phyloP scores from a whole-genome alignment of 2,113 vertebrate genomes.

The Sitta europaea region DNA sequence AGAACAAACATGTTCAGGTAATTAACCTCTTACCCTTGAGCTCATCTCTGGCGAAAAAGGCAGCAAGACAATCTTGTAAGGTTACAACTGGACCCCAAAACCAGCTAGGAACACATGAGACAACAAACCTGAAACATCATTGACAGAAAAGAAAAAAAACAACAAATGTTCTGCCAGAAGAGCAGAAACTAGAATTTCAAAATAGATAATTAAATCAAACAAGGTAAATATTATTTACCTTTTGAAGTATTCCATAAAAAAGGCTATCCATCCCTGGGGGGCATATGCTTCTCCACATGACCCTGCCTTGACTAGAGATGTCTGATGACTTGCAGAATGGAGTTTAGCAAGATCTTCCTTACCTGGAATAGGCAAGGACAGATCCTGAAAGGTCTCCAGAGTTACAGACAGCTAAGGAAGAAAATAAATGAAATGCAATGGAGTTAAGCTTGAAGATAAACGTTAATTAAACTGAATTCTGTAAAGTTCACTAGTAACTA shows the following conservation, averaged over 20 bases:
- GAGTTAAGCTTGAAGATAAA: neutral
- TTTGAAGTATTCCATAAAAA: slow-evolving; percentile 97
- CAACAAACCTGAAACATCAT: slow-evolving; percentile 79
- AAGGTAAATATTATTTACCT: slow-evolving; percentile 75
- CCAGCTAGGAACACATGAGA: slow-evolving; percentile 87
- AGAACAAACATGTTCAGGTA: neutral
- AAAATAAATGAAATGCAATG: neutral
- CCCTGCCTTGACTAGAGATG: slow-evolving; percentile 89
- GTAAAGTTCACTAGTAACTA: neutral
- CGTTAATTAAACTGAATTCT: neutral
- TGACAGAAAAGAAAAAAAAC: slow-evolving; percentile 71
- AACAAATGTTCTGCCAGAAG: slow-evolving; percentile 70
- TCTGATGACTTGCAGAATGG: slow-evolving; percentile 93
- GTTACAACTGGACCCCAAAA: slow-evolving; percentile 99
- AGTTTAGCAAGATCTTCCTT: slow-evolving; percentile 98
- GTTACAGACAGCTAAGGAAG: slow-evolving; percentile 88
- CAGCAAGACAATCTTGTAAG: slow-evolving; percentile 97
- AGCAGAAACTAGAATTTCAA: slow-evolving; percentile 69
- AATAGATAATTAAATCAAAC: neutral
- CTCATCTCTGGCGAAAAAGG: slow-evolving; percentile 97
- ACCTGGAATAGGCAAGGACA: slow-evolving; percentile 96
- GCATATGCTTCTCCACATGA: slow-evolving; percentile 96
- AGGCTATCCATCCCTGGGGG: slow-evolving; percentile 94
- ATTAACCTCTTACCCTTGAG: slow-evolving; percentile 86
- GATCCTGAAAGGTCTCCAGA: slow-evolving; percentile 98